phyloP scores from a whole-genome alignment of 2,113 vertebrate genomes.

The Aegithalos caudatus region DNA sequence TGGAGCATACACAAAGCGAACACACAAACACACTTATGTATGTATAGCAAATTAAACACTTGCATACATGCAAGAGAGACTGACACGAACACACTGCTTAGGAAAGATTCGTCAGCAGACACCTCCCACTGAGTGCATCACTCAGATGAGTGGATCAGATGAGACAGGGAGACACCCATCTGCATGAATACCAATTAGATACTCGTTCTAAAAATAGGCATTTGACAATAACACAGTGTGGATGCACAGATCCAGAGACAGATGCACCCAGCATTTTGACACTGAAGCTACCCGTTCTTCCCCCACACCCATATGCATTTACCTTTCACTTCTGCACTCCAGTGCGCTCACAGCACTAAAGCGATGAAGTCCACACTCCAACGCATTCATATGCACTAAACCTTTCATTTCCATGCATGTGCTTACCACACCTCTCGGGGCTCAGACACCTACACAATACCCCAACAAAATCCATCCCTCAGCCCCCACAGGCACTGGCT shows the following conservation, averaged over 20 bases:
- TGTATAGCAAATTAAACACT: not conserved
- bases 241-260: slow-evolving; percentile 10
- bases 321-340: not conserved
- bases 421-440: not conserved
- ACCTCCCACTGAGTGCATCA: slow-evolving; percentile 37
- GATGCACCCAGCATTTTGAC: not conserved
- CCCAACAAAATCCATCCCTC: not conserved
- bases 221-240: slow-evolving; percentile 21
- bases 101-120: not conserved
- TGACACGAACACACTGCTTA: not conserved
- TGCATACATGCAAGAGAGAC: not conserved
- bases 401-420: not conserved
- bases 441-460: not conserved
- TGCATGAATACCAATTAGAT: slow-evolving; percentile 42
- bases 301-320: not conserved
- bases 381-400: not conserved
- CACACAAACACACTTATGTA: not conserved
- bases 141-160: slow-evolving; percentile 15
- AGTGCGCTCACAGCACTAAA: not conserved
- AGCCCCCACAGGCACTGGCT: not conserved
- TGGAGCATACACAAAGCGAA: not conserved
- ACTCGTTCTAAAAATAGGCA: slow-evolving; percentile 37
- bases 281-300: not conserved
- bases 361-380: not conserved
- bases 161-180: slow-evolving; percentile 52